Percentiles rank a stretch among this genome's conserved stretches.
phyloP scores from a whole-genome alignment of 2,797 vertebrate species.

The Taenioides sp. region DNA sequence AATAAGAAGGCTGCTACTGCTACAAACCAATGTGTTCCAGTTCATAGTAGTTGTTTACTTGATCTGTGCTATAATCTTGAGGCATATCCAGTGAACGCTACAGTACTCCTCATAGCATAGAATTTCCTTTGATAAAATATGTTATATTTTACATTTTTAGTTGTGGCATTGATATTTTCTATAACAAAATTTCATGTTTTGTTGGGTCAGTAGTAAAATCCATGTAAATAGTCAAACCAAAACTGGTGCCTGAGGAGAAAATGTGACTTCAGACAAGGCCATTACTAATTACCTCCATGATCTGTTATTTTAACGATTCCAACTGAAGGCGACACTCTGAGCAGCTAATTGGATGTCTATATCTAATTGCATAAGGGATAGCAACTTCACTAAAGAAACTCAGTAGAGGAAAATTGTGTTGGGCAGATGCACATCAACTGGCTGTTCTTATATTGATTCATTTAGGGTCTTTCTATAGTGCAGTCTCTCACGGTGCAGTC shows the following conservation, averaged over 20 bases:
- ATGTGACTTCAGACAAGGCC: conserved; percentile 22
- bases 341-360: conserved; percentile 33
- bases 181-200: conserved; percentile 19
- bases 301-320: conserved; percentile 23
- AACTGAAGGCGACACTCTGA: conserved; percentile 30
- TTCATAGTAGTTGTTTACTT: conserved; percentile 14
- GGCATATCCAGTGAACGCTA: no score
- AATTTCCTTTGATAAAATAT: conserved; percentile 21
- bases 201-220: not conserved
- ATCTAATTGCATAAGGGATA: conserved; percentile 9
- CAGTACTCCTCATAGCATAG: no score
- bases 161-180: conserved; percentile 9
- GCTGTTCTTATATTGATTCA: conserved; percentile 10
- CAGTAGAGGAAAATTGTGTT: not conserved
- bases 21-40: not conserved
- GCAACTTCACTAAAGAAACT: conserved; percentile 6
- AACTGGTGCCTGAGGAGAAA: conserved; percentile 4
- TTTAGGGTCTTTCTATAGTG: not conserved
- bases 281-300: conserved; percentile 26
- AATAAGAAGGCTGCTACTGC: not conserved
- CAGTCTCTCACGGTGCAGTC: conserved; percentile 7
- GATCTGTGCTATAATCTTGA: conserved; percentile 15
- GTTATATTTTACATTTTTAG: conserved; percentile 8
- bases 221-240: not conserved
- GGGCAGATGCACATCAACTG: not conserved